Evolutionary conservation across 2,888 invertebrate genomes (phyloP), one percentile per base, ranked within the genome.

Genomic region (Pseudococcus longispinus): DNA sequence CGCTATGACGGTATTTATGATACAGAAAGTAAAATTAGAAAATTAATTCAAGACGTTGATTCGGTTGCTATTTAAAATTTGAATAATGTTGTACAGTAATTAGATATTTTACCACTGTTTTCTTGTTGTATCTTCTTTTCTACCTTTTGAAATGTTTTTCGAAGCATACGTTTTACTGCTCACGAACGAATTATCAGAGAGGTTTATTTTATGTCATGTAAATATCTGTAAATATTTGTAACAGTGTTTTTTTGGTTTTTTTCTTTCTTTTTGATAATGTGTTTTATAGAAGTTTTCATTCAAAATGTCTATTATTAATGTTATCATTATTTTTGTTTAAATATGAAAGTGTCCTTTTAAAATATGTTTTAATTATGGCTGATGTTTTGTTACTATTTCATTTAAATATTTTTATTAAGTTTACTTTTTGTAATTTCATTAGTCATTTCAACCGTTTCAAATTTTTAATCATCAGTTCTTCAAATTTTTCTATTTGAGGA

Each of bases 11-110:
- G 88, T 20, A 46, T 26, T 13, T 88, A 88, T 82, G 87, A 85
- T 51, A 87, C 88, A 2, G 88, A 88, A 46, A 82, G 46, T 60
- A 88, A 87, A 26, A 83, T 88, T n/a, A 23, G 83, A 1, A 84
- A 88, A 74, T 88, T 88, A 20, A 88, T 88, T 23, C 80, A 80
- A 23, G 87, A 88, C 0, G 83, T 88, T 65, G 82, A 88, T 65
- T 60, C 87, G 1, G 65, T 87, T 29, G 65, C 84, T 9, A 51
- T 60, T 6, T 60, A 3, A n/a, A n/a, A 20, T 55, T 46, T 46
- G 13, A 51, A 60, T 60, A n/a, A n/a, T n/a, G n/a, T n/a, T n/a
- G n/a, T n/a, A n/a, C n/a, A n/a, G n/a, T n/a, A n/a, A n/a, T n/a
- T n/a, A n/a, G n/a, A n/a, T 60, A 37, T 37, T 37, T 60, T 23